Evolutionary conservation across 2,797 vertebrate species (phyloP).

Genomic region (Phalloptychus januarius): DNA sequence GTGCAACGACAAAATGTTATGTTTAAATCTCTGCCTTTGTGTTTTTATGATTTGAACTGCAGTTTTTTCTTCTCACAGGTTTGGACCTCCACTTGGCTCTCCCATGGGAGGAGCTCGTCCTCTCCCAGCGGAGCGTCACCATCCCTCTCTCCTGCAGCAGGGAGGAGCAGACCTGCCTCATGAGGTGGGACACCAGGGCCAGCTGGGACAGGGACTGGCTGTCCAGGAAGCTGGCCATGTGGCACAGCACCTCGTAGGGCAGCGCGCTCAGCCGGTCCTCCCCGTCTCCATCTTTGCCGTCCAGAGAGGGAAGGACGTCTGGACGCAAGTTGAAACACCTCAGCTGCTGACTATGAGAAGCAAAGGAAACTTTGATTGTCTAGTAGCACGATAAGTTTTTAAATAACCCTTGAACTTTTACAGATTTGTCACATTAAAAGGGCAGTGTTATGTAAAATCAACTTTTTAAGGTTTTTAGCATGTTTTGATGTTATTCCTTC

Average conservation of each 20-base stretch:
- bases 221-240: slow-evolving; percentile 92
- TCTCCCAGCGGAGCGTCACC: slow-evolving; percentile 93
- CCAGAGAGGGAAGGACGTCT: background rate
- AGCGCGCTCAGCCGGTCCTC: slow-evolving; percentile 83
- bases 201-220: slow-evolving; percentile 93
- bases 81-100: slow-evolving; percentile 65
- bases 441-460: too few relatives aligned
- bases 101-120: slow-evolving; percentile 80
- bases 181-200: slow-evolving; percentile 89
- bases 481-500: too few relatives aligned
- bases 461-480: too few relatives aligned
- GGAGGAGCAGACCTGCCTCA: slow-evolving; percentile 91
- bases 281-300: slow-evolving; percentile 11
- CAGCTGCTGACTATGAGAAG: slow-evolving; percentile 56
- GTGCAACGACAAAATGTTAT: too few relatives aligned
- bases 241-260: slow-evolving; percentile 89
- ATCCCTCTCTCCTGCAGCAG: slow-evolving; percentile 92
- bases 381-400: background rate
- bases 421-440: background rate
- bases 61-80: slow-evolving; percentile 72
- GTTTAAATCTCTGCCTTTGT: too few relatives aligned
- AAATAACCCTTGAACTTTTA: background rate
- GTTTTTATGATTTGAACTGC: background rate
- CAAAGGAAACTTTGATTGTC: background rate
- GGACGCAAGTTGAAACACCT: slow-evolving; percentile 69